Base-by-base conservation (phyloP, 2,113 vertebrate species). In the Rhagologus leucostigma region DNA sequence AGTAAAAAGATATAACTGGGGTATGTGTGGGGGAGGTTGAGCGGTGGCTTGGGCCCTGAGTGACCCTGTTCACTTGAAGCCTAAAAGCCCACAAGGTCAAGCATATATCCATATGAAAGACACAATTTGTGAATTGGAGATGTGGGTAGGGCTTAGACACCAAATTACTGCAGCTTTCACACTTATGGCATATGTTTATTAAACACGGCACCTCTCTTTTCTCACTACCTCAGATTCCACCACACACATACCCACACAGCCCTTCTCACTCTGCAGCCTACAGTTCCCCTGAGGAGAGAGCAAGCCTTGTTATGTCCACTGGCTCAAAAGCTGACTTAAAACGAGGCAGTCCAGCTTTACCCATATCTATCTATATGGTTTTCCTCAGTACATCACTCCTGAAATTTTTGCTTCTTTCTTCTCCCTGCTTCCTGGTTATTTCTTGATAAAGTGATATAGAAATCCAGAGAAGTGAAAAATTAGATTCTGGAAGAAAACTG, bases 1-100 rank as follows among this genome's bases (percentile, higher is more conserved):
- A 96, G 97, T 98, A 98, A 98, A 98, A 98, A 98, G 98, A 97
- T 98, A 96, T 81, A 94, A 98, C 97, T 97, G 97, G 97, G 97
- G 94, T 97, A 97, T 98, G 97, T 95, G 90, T 90, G 95, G 97
- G 96, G 83, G 84, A 97, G 96, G 96, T 49, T 96, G 94, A 97
- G 95, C 19, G 2, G 95, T 97, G 95, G 96, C 96, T 95, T 95
- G 96, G 97, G 97, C 97, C 94, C 93, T 95, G 93, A 90, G 93
- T 98, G 98, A 98, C 98, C 98, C 97, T 96, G 94, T 44, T 92
- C 95, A 91, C 97, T 96, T 87, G 90, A 94, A 95, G 93, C 94
- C 97, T 93, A 84, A 90, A 96, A 97, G 95, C 81, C 95, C 95
- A 85, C 92, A 90, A 86, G 97, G 97, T 98, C 98, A 98, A 97